These are phyloP conservation scores for Meles meles DNA, from an alignment of 2,113 vertebrate species.

Conservation along the genomic window DNA sequence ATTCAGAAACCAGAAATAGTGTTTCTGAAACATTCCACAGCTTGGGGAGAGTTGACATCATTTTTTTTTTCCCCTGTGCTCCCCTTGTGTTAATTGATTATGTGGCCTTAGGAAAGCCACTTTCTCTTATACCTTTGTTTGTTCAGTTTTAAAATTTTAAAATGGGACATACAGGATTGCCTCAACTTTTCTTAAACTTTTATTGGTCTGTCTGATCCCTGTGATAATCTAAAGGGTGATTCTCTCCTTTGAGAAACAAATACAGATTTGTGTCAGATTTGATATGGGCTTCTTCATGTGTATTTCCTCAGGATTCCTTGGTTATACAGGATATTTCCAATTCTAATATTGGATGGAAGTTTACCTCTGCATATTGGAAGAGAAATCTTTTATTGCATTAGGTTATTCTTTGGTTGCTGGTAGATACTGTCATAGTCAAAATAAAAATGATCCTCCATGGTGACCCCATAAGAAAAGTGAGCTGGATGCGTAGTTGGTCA, in stretches of 20 bases:
- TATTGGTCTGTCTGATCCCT: neutral
- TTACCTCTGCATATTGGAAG: neutral
- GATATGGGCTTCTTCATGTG: neutral
- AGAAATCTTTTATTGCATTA: neutral
- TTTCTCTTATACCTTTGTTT: neutral
- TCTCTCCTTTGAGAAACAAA: neutral
- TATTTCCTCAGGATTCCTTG: neutral
- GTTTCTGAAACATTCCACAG: neutral
- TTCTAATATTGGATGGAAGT: neutral
- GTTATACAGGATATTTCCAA: neutral
- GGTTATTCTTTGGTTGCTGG: neutral
- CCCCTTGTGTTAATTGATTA: neutral
- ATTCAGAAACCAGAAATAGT: neutral
- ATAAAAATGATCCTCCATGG: neutral
- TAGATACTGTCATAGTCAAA: neutral
- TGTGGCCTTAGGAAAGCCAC: neutral
- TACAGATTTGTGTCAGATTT: neutral
- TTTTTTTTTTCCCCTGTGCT: neutral
- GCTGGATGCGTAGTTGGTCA: neutral
- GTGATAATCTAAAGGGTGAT: neutral
- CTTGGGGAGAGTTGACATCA: neutral
- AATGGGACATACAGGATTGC: neutral
- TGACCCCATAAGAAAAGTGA: neutral
- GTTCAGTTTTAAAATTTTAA: neutral
- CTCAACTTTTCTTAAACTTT: neutral